Evolutionary conservation across 2,113 vertebrate species (phyloP), one percentile per base, ranked within the genome.

Genomic region (Scalopus aquaticus): DNA sequence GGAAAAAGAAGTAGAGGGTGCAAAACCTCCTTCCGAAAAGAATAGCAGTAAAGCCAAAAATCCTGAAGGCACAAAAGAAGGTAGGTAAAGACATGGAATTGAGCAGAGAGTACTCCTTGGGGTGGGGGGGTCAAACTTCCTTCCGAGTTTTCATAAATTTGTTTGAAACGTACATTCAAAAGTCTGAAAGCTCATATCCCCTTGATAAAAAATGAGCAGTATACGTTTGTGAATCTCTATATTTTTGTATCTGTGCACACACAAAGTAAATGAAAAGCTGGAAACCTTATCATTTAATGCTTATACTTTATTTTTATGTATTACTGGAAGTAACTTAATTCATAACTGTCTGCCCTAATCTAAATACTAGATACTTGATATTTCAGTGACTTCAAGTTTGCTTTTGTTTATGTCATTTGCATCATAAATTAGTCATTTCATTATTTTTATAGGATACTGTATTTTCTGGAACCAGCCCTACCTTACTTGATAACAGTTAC

Each of bases 51-150:
- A 98, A 90, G 98, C 98, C 91, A 99, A 98, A 96, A 91, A 98
- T 91, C 94, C 79, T 56, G 99, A 99, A 95, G 98, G 97, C 76
- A 96, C 98, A 51, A 99, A 99, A 98, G 99, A 99, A 99, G 99
- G 99, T 99, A 98, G 44, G 8, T 76, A 42, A 90, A 86, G 30
- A 32, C 20, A 4, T 16, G 30, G 56, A 80, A 51, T 7, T 60
- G 65, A 35, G 22, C 20, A 32, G 11, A 54, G 7, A n/a, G 30
- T 70, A 22, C 67, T 37, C 32, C 1, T 19, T 15, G 12, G 32
- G 16, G 13, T 7, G 30, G 5, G 2, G 49, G 17, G 35, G 42
- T 64, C 76, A 87, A 12, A 56, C 37, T 91, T 85, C 30, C 49
- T 56, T 95, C 92, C 20, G 65, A 1, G 80, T 72, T 76, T 80